Conservation (phyloP, 2,888 invertebrate genomes). For the Drosophila siamana region DNA sequence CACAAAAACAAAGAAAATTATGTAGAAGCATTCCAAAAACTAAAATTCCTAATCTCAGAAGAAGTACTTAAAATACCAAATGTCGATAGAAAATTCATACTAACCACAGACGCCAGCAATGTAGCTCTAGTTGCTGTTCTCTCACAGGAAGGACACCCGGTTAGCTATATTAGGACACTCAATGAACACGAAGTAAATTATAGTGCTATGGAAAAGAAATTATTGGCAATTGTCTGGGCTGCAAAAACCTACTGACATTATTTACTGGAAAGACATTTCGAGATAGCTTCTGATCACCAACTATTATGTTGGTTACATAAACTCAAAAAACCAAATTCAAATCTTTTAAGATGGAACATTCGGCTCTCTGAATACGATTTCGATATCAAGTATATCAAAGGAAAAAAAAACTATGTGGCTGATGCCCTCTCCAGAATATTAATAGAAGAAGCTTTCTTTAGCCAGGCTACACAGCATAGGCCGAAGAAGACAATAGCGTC, state of each 20-base stretch:
- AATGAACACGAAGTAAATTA: constrained; percentile 15
- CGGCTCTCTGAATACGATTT: constrained; percentile 21
- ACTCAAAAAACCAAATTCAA: constrained; percentile 12
- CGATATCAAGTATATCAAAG: constrained; percentile 23
- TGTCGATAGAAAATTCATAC: constrained; percentile 13
- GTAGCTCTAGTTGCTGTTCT: constrained; percentile 7
- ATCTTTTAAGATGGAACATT: constrained; percentile 14
- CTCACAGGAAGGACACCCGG: neutral
- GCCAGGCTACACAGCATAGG: constrained; percentile 20
- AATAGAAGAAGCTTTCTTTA: constrained; percentile 10
- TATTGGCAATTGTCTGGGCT: constrained; percentile 14
- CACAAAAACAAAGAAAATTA: neutral
- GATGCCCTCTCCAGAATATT: constrained; percentile 8
- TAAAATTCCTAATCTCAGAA: constrained; percentile 14
- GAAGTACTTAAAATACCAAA: constrained; percentile 19
- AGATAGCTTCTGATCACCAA: constrained; percentile 14
- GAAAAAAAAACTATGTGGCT: constrained; percentile 8
- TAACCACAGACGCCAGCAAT: constrained; percentile 17
- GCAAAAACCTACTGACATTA: constrained; percentile 10
- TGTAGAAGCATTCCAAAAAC: constrained; percentile 10
- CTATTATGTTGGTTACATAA: constrained; percentile 21
- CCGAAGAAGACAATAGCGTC: constrained; percentile 2
- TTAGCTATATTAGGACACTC: constrained; percentile 5
- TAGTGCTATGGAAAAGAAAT: constrained; percentile 16
- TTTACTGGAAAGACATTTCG: constrained; percentile 2